Conservation (phyloP, 1,140 invertebrate species). For the Nasonia longicornis region DNA sequence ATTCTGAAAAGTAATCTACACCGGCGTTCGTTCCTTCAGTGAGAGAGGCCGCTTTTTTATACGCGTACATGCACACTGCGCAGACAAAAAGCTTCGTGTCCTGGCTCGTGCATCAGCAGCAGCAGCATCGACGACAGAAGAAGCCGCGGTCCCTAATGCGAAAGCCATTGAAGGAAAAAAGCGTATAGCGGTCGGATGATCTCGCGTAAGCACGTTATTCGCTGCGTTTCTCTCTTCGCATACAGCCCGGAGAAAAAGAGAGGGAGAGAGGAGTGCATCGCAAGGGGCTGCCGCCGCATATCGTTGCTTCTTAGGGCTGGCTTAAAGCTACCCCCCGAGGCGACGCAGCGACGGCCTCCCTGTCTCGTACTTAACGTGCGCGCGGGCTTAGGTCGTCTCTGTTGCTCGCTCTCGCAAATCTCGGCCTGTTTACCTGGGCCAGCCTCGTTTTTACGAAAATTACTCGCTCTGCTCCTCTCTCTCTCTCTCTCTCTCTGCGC, state of each 20-base stretch:
- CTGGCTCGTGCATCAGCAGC: not conserved
- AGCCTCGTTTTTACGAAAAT: constrained; percentile 24
- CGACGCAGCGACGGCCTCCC: constrained; percentile 39
- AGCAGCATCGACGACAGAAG: not conserved
- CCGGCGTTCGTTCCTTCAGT: constrained; percentile 49
- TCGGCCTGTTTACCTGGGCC: constrained; percentile 3
- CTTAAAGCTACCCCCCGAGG: constrained; percentile 55
- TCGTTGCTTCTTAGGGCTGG: constrained; percentile 59
- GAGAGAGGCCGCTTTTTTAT: constrained; percentile 1
- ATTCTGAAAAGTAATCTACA: constrained; percentile 70
- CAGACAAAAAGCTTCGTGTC: constrained; percentile 8
- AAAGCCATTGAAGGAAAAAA: constrained; percentile 49
- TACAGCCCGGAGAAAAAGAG: not conserved
- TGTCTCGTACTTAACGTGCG: constrained; percentile 10
- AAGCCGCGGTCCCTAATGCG: constrained; percentile 35
- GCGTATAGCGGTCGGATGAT: constrained; percentile 63
- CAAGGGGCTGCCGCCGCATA: constrained; percentile 34
- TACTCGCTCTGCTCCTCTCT: not conserved
- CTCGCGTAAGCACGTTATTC: constrained; percentile 69
- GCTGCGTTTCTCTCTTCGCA: constrained; percentile 58
- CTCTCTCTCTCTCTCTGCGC: too few species aligned
- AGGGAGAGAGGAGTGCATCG: not conserved
- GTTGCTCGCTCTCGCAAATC: constrained; percentile 2
- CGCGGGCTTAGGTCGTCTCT: constrained; percentile 6
- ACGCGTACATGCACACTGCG: not conserved